These are phyloP conservation scores for Cepaea nemoralis DNA, from an alignment of 1,140 invertebrate genomes.

Conservation along the genomic window DNA sequence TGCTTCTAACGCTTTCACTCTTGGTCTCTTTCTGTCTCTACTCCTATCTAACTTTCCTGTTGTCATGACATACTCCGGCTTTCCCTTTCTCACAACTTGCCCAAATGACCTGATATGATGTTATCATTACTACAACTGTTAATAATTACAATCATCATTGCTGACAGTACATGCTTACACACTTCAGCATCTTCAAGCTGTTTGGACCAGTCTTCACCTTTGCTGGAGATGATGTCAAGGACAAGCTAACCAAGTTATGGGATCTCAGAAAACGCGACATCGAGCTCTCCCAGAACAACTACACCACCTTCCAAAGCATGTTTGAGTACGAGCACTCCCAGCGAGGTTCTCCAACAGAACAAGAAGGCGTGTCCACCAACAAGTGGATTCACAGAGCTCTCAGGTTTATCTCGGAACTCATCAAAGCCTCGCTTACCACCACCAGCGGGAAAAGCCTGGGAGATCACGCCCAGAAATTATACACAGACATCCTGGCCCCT, in stretches of 20 bases:
- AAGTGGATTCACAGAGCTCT: not conserved
- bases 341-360: not conserved
- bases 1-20: no score
- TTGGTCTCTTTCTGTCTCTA: no score
- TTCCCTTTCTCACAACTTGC: no score
- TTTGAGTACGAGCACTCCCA: slow-evolving; percentile 21
- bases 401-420: not conserved
- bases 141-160: no score
- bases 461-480: not conserved
- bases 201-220: slow-evolving; percentile 9
- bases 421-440: not conserved
- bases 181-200: not conserved
- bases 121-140: no score
- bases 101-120: no score
- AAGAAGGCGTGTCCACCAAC: not conserved
- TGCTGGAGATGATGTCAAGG: not conserved
- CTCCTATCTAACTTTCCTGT: no score
- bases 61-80: no score
- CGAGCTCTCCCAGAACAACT: not conserved
- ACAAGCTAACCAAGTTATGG: not conserved
- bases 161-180: no score
- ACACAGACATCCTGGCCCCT: not conserved
- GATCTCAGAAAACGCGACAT: not conserved
- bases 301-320: slow-evolving; percentile 20
- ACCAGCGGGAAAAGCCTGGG: not conserved